Evolutionary conservation across 2,797 vertebrate species (phyloP).

Genomic region (Catharus ustulatus): DNA sequence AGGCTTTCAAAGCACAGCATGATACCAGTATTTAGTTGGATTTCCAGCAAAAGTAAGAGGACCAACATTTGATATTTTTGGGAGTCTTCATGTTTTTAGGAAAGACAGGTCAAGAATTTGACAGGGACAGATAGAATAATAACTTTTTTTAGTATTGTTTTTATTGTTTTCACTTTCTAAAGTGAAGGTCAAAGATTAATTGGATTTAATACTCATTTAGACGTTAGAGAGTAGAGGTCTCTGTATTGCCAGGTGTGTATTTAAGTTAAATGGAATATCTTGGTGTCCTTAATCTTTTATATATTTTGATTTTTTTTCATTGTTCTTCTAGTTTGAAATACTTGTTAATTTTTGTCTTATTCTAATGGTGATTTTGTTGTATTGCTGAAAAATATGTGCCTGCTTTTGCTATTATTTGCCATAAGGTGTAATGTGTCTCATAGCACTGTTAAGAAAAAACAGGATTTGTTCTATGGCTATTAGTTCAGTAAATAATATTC

Average conservation of each 20-base stretch:
- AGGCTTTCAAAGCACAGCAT: neutral
- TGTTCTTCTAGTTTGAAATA: neutral
- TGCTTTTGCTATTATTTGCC: neutral
- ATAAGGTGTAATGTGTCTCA: conserved; percentile 19
- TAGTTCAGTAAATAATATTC: neutral
- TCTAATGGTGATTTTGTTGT: neutral
- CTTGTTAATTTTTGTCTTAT: neutral
- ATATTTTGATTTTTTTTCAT: neutral
- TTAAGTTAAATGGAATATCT: neutral
- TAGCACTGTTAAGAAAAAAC: neutral
- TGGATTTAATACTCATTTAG: neutral
- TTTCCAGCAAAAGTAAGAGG: neutral
- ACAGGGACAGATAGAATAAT: neutral
- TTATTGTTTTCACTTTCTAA: neutral
- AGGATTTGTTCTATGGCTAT: neutral
- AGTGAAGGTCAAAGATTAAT: neutral
- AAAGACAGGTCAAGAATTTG: neutral
- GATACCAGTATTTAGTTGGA: neutral
- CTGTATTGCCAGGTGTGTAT: neutral
- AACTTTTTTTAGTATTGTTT: neutral
- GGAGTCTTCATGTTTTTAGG: neutral
- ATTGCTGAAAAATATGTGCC: neutral
- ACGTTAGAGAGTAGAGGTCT: neutral
- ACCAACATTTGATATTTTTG: neutral
- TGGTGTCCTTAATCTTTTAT: neutral